Evolutionary conservation across 2,797 vertebrate species (phyloP), one percentile per base, ranked within the genome.

Genomic region (Ctenopoma kingsleyae): DNA sequence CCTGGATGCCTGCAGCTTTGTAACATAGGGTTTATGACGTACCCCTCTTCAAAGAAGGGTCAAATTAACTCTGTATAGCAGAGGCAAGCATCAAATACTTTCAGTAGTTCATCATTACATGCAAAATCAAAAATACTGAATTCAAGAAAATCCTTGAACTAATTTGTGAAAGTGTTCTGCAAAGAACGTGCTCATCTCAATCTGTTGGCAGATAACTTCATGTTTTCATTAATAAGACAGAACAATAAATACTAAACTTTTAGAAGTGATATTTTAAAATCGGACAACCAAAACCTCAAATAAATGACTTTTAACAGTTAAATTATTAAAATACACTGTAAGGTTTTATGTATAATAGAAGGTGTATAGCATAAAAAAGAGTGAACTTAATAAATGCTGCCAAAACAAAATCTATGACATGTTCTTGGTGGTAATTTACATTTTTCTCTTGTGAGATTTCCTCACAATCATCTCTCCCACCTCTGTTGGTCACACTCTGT

Each of bases 381-480:
- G 1, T 57, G 19, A 48, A 25, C 3, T 20, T 57, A 44, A 62
- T 6, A 55, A 0, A 15, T 10, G 27, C 36, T 40, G 15, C 56
- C 44, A 71, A 55, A 68, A 61, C 22, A 3, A 16, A 1, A 5
- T 40, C 20, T 2, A 6, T 17, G 50, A 23, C 19, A 1, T 3
- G 57, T 35, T 35, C 22, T 32, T 19, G 17, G 3, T 15, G 1
- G 6, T 19, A 10, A 54, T 69, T 68, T 44, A 27, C 1, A 63
- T 20, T 69, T 68, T 27, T 15, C 1, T 61, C 50, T 41, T 5
- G 0, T 46, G 48, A 67, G 25, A 36, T 55, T 36, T 59, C 36
- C 41, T 36, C 49, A 57, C 27, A 49, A 32, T 75, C 60, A 11
- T 50, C 76, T 67, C 40, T 46, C 50, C 44, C 40, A 32, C 43